phyloP scores from a whole-genome alignment of 2,113 vertebrate genomes.

The Serinus canaria region DNA sequence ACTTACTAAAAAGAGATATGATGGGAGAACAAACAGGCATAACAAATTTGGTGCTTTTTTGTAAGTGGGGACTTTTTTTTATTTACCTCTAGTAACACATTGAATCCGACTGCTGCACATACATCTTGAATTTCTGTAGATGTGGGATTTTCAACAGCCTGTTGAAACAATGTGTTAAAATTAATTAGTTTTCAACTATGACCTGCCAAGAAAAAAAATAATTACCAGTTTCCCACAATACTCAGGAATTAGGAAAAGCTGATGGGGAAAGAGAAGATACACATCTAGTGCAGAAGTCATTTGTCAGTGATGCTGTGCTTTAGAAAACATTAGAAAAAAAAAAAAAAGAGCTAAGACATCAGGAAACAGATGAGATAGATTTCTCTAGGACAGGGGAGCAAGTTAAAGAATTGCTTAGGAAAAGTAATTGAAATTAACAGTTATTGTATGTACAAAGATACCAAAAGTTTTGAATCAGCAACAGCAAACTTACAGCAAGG shows the following conservation, averaged over 20 bases:
- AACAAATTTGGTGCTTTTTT: fast-evolving
- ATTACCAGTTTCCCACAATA: background rate
- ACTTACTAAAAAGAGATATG: background rate
- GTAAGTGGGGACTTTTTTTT: background rate
- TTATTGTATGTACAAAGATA: background rate
- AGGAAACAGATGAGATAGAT: background rate
- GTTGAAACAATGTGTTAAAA: background rate
- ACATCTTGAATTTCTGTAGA: constrained; percentile 93
- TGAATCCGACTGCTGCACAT: constrained; percentile 86
- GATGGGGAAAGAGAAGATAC: background rate
- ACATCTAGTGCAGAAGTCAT: background rate
- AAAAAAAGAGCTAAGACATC: background rate
- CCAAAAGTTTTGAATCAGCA: background rate
- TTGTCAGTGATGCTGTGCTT: background rate
- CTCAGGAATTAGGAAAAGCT: background rate
- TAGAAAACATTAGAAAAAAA: background rate
- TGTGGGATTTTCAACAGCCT: constrained; percentile 96
- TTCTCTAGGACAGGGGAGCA: background rate
- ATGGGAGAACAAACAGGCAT: background rate
- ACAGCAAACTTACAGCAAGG: background rate
- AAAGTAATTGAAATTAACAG: background rate
- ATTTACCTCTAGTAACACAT: constrained; percentile 86
- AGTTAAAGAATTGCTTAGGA: background rate
- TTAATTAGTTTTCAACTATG: background rate
- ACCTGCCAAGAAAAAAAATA: background rate